phyloP scores from a whole-genome alignment of 2,113 vertebrate species.

The Eretmochelys imbricata region DNA sequence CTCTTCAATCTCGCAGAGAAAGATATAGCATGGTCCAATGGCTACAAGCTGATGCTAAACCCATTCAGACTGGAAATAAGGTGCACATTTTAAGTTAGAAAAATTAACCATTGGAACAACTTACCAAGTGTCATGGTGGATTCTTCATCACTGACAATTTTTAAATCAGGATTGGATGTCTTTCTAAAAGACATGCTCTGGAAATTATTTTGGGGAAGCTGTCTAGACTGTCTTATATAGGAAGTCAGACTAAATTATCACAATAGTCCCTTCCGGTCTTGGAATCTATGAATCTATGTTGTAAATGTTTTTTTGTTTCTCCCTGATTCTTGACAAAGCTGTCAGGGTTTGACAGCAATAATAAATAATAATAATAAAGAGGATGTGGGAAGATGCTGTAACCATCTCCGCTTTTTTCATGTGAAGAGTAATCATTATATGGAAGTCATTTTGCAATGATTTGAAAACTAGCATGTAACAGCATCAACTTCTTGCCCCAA shows the following conservation, averaged over 20 bases:
- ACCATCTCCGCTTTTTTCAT: background rate
- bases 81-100: background rate
- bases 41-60: background rate
- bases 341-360: background rate
- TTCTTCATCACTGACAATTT: background rate
- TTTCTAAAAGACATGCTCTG: background rate
- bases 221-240: background rate
- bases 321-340: background rate
- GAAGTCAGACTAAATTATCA: background rate
- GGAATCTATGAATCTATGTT: background rate
- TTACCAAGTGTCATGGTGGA: background rate
- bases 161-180: background rate
- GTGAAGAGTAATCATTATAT: background rate
- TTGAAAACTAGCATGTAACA: background rate
- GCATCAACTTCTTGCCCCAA: background rate
- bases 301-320: background rate
- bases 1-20: background rate
- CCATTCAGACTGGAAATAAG: background rate
- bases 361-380: background rate
- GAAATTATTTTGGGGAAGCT: background rate
- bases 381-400: background rate
- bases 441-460: background rate
- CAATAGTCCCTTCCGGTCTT: background rate
- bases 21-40: background rate
- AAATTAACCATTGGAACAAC: background rate